These are phyloP conservation scores for Actenoides lindsayi DNA, from an alignment of 2,113 vertebrate genomes.

Conservation along the genomic window DNA sequence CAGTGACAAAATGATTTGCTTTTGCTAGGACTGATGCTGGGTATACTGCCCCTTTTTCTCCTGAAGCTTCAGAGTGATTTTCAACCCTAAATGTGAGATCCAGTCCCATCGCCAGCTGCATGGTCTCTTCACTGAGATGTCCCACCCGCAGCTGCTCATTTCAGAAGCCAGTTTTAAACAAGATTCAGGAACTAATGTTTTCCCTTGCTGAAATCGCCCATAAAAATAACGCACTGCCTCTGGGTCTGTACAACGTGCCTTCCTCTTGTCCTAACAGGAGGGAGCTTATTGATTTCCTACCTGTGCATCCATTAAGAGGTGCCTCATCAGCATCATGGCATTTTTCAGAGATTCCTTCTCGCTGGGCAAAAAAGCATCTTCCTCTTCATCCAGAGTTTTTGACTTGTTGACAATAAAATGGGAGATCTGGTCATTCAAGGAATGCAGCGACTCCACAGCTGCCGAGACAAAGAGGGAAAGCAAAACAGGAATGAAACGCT, in stretches of 20 bases:
- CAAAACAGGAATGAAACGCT: background rate
- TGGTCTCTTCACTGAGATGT: background rate
- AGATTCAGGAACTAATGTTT: background rate
- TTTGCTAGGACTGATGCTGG: background rate
- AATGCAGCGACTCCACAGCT: constrained; percentile 91
- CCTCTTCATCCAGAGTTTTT: constrained; percentile 81
- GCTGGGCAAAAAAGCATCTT: constrained; percentile 76
- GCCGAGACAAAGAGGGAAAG: background rate
- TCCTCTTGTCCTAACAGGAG: background rate
- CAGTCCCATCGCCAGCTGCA: background rate
- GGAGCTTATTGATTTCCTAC: constrained; percentile 62
- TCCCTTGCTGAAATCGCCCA: background rate
- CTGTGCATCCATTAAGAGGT: constrained; percentile 91
- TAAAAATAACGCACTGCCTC: background rate
- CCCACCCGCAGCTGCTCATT: background rate
- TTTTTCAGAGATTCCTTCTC: constrained; percentile 88
- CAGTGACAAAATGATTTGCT: constrained; percentile 35
- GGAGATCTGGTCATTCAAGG: constrained; percentile 92
- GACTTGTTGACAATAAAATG: constrained; percentile 88
- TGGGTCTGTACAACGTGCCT: background rate
- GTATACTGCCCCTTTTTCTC: background rate
- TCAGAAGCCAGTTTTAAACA: background rate
- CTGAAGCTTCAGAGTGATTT: constrained; percentile 15
- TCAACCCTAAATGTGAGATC: background rate
- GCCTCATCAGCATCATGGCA: constrained; percentile 90